phyloP scores from a whole-genome alignment of 2,113 vertebrate species.

The Pluvialis apricaria region DNA sequence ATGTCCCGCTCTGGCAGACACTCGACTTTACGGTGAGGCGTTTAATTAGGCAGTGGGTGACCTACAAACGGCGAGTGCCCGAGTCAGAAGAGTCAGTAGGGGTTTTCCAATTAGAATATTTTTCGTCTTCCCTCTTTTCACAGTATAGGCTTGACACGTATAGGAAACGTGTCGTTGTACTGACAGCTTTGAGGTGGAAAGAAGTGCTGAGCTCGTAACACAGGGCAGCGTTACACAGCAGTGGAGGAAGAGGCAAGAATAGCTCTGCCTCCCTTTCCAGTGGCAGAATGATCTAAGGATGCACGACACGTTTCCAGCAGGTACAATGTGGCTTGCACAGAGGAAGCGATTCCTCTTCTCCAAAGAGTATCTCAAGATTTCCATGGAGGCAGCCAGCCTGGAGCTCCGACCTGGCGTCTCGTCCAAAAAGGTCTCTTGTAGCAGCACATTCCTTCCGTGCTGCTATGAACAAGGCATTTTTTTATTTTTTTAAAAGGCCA shows the following conservation, averaged over 20 bases:
- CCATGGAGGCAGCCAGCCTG: not conserved
- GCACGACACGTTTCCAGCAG: rapidly evolving
- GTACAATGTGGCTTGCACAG: not conserved
- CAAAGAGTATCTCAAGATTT: not conserved
- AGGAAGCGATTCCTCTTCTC: not conserved
- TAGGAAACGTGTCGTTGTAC: not conserved
- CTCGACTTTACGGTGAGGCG: slow-evolving; percentile 85
- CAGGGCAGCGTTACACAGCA: not conserved
- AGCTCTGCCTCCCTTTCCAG: not conserved
- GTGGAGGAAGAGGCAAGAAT: not conserved
- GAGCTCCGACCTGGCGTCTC: not conserved
- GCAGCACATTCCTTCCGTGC: not conserved
- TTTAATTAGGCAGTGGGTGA: not conserved
- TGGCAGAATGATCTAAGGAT: not conserved
- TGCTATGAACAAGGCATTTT: not conserved
- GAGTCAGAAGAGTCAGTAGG: rapidly evolving
- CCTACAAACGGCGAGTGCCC: not conserved
- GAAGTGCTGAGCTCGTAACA: not conserved
- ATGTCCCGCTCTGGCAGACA: slow-evolving; percentile 85
- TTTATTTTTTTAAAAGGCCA: not conserved
- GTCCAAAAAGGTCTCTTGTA: not conserved
- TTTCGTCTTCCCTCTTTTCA: not conserved
- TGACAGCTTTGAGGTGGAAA: not conserved
- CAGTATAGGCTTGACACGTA: rapidly evolving
- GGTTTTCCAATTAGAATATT: rapidly evolving